Evolutionary conservation across 2,888 invertebrate species (phyloP), one percentile per base, ranked within the genome.

Genomic region (Troglohyphantes excavatus): DNA sequence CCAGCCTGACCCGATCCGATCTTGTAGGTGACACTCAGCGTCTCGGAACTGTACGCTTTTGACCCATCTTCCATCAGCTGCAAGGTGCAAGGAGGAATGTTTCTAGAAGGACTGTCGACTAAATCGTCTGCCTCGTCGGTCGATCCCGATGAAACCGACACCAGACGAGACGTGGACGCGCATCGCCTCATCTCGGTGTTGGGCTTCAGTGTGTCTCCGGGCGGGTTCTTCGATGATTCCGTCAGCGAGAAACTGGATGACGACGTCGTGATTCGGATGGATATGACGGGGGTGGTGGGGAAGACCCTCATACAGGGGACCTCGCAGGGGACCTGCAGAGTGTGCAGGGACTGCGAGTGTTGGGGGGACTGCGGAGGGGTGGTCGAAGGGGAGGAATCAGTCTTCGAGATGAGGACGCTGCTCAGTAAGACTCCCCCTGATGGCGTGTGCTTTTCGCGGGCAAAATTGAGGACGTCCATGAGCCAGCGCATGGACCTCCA

Each of bases 401-500:
- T 29, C 21, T 61, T 73, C 11, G 90, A 87, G 0, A 78, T 33
- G 6, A 83, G 70, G n/a, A 89, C 29, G 13, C 43, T 33, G 11
- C 19, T 91, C n/a, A 94, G 92, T 3, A 93, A 93, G 67, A 94
- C 93, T 29, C 94, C 94, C 27, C 94, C 94, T 21, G 92, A 92
- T 81, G 92, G 92, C 61, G 92, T 91, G 83, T 93, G 92, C 90
- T 96, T 95, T 93, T 99, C 99, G 90, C 99, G 95, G 0, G 99
- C 98, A 93, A 97, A 97, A 0, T 97, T 96, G 82, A 99, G 97
- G 6, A 98, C 96, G 93, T 99, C 98, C 95, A 98, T 97, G 19
- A 99, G 95, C 99, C 99, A 99, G 23, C 99, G 95, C 73, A 97
- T 96, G 26, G 96, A 96, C 93, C 98, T 97, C 99, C 99, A 99